These are phyloP conservation scores for Drosophila athabasca DNA, from an alignment of 1,140 invertebrate species.

Conservation along the genomic window DNA sequence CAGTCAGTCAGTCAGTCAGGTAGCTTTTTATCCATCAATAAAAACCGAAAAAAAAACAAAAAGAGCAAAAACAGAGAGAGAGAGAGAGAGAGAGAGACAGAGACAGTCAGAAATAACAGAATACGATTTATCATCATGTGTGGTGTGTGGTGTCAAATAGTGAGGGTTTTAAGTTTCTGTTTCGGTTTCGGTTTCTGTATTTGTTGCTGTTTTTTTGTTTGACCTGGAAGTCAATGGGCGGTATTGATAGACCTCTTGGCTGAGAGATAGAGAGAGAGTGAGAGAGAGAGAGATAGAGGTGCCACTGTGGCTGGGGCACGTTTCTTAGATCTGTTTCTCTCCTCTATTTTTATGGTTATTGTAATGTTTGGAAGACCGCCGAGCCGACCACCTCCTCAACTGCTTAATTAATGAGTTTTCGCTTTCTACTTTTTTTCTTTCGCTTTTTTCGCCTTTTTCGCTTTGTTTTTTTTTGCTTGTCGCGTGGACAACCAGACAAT, in stretches of 20 bases:
- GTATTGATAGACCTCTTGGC: conserved; percentile 6
- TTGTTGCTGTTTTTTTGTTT: conserved; percentile 1
- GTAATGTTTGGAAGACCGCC: conserved; percentile 49
- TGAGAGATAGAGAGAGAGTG: not conserved
- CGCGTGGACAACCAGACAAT: conserved; percentile 66
- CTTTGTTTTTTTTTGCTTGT: conserved; percentile 23
- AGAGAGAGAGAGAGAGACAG: not conserved
- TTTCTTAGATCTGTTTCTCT: conserved; percentile 48
- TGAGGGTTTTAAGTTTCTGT: conserved; percentile 3
- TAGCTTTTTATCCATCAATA: conserved; percentile 4
- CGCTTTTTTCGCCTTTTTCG: not conserved
- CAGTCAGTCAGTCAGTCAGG: conserved; percentile 1
- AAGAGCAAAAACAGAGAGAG: not conserved
- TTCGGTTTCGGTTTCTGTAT: not conserved
- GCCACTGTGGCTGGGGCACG: conserved; percentile 58
- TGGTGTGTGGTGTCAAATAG: conserved; percentile 30
- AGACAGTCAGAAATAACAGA: not conserved
- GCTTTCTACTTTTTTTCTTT: conserved; percentile 59
- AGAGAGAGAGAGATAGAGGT: not conserved
- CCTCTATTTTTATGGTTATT: conserved; percentile 29
- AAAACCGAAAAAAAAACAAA: not conserved
- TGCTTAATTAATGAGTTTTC: conserved; percentile 73
- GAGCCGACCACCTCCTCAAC: conserved; percentile 18
- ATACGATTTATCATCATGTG: conserved; percentile 40
- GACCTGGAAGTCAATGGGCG: conserved; percentile 47